phyloP scores from a whole-genome alignment of 2,113 vertebrate genomes.

The Mus pahari region DNA sequence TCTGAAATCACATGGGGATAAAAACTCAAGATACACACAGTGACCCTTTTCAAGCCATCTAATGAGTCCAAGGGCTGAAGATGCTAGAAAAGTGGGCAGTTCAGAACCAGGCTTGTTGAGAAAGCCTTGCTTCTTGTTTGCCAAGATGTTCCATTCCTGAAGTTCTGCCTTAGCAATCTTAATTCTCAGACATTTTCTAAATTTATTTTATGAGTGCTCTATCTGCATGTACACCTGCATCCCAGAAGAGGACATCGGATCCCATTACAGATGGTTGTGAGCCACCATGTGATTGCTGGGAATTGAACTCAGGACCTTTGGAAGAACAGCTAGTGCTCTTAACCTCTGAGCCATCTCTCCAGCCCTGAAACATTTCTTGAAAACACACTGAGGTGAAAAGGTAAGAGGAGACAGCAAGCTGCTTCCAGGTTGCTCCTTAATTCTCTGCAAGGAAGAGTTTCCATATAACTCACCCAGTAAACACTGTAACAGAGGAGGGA shows the following conservation, averaged over 20 bases:
- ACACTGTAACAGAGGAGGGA: conserved; percentile 80
- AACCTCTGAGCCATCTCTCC: too few species aligned
- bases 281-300: too few species aligned
- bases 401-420: conserved; percentile 24
- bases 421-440: conserved; percentile 70
- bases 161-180: conserved; percentile 58
- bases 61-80: conserved; percentile 48
- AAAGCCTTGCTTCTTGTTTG: conserved; percentile 34
- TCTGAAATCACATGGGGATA: conserved; percentile 37
- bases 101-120: conserved; percentile 3
- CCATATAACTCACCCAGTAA: conserved; percentile 83
- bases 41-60: neutral
- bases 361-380: conserved; percentile 54
- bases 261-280: too few species aligned
- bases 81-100: neutral
- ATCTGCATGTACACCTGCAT: too few species aligned
- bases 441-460: conserved; percentile 84
- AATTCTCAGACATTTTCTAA: conserved; percentile 66
- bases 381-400: conserved; percentile 40
- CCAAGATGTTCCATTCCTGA: conserved; percentile 68
- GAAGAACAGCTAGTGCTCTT: too few species aligned
- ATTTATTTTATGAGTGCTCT: too few species aligned
- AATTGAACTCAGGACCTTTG: too few species aligned
- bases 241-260: too few species aligned
- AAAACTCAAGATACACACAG: conserved; percentile 20